A percentile compares a stretch with the other conserved stretches of the same genome.
Conservation (phyloP, 2,797 vertebrate species). For the Halcyon leucocephala region DNA sequence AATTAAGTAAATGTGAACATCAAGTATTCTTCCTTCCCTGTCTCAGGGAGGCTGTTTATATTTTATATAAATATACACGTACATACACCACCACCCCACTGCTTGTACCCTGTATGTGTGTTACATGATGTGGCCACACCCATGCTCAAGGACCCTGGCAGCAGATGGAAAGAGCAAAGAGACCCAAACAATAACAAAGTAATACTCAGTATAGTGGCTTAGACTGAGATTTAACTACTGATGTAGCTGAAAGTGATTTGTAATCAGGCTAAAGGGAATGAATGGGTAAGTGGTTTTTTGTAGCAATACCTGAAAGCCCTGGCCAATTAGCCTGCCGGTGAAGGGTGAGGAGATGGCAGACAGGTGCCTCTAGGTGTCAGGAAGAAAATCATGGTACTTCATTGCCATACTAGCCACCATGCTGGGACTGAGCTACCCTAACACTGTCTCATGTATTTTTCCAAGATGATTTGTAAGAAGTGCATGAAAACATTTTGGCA, state of each 20-base stretch:
- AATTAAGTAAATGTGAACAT: neutral
- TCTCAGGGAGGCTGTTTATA: neutral
- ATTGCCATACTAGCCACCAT: neutral
- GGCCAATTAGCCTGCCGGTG: accelerated
- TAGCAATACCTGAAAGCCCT: neutral
- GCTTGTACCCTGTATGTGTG: neutral
- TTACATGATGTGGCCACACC: neutral
- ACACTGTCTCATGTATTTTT: accelerated
- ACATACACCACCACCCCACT: accelerated
- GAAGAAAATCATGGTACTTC: neutral
- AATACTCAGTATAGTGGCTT: neutral
- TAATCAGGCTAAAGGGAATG: neutral
- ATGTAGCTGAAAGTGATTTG: neutral
- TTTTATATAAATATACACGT: accelerated
- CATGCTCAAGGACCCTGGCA: neutral
- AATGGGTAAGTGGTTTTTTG: neutral
- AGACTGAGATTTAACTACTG: neutral
- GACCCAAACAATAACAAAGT: neutral
- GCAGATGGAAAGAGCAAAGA: neutral
- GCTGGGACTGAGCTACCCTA: neutral
- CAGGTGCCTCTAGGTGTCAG: neutral
- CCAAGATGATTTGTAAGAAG: neutral
- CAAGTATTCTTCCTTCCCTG: neutral
- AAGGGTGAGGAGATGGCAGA: neutral
- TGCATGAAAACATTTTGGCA: neutral